Evolutionary conservation across 2,113 vertebrate species (phyloP), one percentile per base, ranked within the genome.

Genomic region (Clarias macrocephalus): DNA sequence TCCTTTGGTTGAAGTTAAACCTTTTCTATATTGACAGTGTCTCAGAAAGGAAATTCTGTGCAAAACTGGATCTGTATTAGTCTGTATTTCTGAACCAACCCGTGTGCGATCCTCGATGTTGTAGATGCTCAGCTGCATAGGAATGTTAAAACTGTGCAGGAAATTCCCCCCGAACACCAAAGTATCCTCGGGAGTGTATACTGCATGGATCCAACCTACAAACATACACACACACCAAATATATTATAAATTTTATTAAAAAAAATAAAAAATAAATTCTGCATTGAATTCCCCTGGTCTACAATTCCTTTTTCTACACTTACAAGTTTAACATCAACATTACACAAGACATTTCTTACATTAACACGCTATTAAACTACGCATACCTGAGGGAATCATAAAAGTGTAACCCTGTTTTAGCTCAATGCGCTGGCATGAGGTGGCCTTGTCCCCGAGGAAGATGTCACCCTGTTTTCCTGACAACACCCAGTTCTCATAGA

Each of bases 381-480:
- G 98, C 60, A 7, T 7, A 87, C 98, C 98, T 95, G 98, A 99
- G 88, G 98, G 98, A 91, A 99, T 99, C 92, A 99, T 96, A 92
- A 99, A 99, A 0, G 98, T 99, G 94, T 99, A 96, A 82, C 98
- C 98, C 93, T 99, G 97, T 90, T 97, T 97, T 89, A 99, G 96
- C 89, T 97, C 97, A 79, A 99, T 97, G 91, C 98, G 96, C 92
- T 99, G 98, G 92, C 98, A 99, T 87, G 97, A 96, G 28, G 95
- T 93, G 89, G 97, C 98, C 91, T 97, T 96, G 93, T 99, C 98
- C 48, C 98, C 98, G 87, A 99, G 95, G 89, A 99, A 99, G 92
- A 99, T 98, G 93, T 99, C 98, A 80, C 98, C 98, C 91, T 99
- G 98, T 93, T 99, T 99, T 90, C 98, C 98, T 85, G 98, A 99